Evolutionary conservation across 2,113 vertebrate genomes (phyloP), one percentile per base, ranked within the genome.

Genomic region (Neomonachus schauinslandi): DNA sequence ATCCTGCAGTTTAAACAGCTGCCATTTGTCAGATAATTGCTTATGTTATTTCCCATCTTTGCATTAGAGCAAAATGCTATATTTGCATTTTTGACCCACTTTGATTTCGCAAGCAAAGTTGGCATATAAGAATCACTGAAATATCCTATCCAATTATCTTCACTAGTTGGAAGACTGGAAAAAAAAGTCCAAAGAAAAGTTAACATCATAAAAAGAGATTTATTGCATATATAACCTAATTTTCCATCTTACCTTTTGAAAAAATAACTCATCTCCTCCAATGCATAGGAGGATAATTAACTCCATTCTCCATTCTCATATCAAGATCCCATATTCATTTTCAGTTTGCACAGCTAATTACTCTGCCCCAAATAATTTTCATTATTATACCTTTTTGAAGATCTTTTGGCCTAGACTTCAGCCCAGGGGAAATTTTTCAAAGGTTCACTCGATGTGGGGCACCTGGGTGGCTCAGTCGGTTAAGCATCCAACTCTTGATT

Each of bases 1-100:
- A 89, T 55, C 86, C 95, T 96, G 77, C 92, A 85, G 92, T 98
- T 98, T 96, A 96, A 98, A 98, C 87, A 98, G 77, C 69, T 98
- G 76, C 59, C 53, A 93, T 98, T 97, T 98, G 92, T 97, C 97
- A 98, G 94, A 69, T 98, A 98, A 97, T 97, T 46, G 74, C 91
- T 98, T 95, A 72, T 97, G 79, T 83, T 6, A 92, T 97, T 99
- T 98, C 84, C 97, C 77, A 95, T 97, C 87, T 93, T 93, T 92
- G 87, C 96, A 97, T 95, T 97, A 97, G 51, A 96, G 5, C 71
- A 86, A 36, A 98, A 72, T 57, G 94, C 79, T 96, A 90, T 90
- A 33, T 96, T 95, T 97, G 97, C 96, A 96, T 95, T 97, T 97
- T 95, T 96, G 74, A 96, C 91, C 89, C 46, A 76, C 53, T 89